A percentile compares a stretch with the other conserved stretches of the same genome.
phyloP scores from a whole-genome alignment of 1,140 invertebrate species.

The Bombus pyrosoma region DNA sequence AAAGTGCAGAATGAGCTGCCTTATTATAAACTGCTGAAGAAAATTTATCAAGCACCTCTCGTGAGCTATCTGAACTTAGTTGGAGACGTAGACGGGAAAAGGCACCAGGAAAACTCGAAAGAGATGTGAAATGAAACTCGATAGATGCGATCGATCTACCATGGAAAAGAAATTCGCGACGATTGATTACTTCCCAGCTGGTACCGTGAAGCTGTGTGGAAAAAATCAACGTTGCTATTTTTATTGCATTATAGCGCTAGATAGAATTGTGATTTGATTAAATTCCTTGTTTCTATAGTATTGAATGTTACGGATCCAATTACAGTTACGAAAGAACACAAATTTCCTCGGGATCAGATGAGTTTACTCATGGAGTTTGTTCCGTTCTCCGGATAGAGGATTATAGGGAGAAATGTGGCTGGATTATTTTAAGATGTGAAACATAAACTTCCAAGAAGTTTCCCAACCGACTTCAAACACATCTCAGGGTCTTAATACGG shows the following conservation, averaged over 20 bases:
- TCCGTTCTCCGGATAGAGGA: slow-evolving; percentile 28
- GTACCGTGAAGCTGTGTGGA: neutral
- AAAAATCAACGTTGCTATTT: neutral
- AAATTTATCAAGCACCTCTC: slow-evolving; percentile 30
- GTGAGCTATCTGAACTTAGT: slow-evolving; percentile 12
- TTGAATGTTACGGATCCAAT: slow-evolving; percentile 31
- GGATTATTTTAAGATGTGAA: slow-evolving; percentile 53
- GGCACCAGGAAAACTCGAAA: neutral
- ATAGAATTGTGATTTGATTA: too few species aligned
- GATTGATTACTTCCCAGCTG: neutral
- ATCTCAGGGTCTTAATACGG: slow-evolving; percentile 4
- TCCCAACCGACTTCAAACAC: slow-evolving; percentile 27
- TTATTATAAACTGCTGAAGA: slow-evolving; percentile 49
- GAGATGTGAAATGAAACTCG: neutral
- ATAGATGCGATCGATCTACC: neutral
- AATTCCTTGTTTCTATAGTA: neutral
- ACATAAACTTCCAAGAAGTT: slow-evolving; percentile 34
- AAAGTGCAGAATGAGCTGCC: slow-evolving; percentile 35
- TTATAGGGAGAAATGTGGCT: slow-evolving; percentile 45
- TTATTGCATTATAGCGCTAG: neutral
- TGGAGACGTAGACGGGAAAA: too few species aligned
- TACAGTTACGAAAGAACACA: slow-evolving; percentile 20
- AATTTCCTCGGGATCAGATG: slow-evolving; percentile 5
- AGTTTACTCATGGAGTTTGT: neutral
- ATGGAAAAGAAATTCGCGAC: neutral